A percentile compares a stretch with the other conserved stretches of the same genome.
phyloP scores from a whole-genome alignment of 2,888 invertebrate genomes.

The Agrilus mali region DNA sequence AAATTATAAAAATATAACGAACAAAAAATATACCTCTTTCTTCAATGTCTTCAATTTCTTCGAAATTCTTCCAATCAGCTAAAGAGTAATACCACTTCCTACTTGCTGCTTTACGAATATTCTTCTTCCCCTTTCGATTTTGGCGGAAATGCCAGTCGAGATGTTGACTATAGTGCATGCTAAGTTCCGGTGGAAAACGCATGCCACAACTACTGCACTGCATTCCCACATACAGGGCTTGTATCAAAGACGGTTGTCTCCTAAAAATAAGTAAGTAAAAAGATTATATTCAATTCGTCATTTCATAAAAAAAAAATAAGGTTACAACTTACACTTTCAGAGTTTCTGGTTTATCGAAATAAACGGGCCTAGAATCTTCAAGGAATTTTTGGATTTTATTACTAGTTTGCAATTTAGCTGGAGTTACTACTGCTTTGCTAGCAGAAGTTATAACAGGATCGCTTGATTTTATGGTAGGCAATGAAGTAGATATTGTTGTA shows the following conservation, averaged over 20 bases:
- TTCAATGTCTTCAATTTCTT: conserved; percentile 84
- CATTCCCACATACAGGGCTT: conserved; percentile 72
- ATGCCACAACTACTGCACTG: conserved; percentile 96
- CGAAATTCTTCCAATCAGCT: conserved; percentile 87
- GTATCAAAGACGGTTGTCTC: conserved; percentile 59
- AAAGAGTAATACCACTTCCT: conserved; percentile 85
- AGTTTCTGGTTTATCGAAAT: conserved; percentile 56
- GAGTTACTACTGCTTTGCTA: conserved; percentile 13
- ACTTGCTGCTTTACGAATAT: conserved; percentile 68
- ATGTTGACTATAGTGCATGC: conserved; percentile 85
- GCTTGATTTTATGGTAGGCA: background rate
- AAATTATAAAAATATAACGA: background rate
- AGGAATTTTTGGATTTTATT: conserved; percentile 11
- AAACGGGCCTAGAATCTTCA: conserved; percentile 45
- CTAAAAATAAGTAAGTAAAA: conserved; percentile 30
- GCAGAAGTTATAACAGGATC: conserved; percentile 1
- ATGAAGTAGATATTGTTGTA: conserved; percentile 23
- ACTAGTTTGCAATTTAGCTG: conserved; percentile 1
- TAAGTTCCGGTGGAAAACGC: conserved; percentile 81
- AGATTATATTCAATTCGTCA: background rate
- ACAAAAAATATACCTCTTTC: conserved; percentile 51
- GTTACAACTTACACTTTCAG: conserved; percentile 50
- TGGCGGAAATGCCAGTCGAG: conserved; percentile 98
- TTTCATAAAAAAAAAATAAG: background rate
- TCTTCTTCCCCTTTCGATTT: conserved; percentile 79